Evolutionary conservation across 1,140 invertebrate genomes (phyloP), one percentile per base, ranked within the genome.

Genomic region (Musca vetustissima): DNA sequence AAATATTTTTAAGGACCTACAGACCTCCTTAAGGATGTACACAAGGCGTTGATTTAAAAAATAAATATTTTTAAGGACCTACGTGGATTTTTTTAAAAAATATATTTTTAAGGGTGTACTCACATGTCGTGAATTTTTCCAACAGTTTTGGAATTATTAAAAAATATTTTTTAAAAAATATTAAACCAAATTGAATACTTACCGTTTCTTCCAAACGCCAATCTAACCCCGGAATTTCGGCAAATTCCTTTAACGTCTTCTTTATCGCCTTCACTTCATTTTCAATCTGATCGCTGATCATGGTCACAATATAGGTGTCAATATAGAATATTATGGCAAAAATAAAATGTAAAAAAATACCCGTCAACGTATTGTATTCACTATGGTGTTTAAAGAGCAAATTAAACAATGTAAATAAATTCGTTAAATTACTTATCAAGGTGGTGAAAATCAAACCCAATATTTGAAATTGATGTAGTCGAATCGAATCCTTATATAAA

Each of bases 361-460:
- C 73, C 22, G 61, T 55, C 21, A 70, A 52, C 4, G 72, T 67
- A 50, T n/a, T n/a, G n/a, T n/a, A n/a, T n/a, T n/a, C n/a, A n/a
- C n/a, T 67, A 25, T 28, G 19, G 19, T 77, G 74, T 15, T 74
- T 76, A 32, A 72, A 72, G 32, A 80, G 55, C 69, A 80, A 64
- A 64, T 76, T 79, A 68, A 78, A 80, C 49, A 80, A 70, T 15
- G 76, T 77, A 24, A 75, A 80, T 7, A 72, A 72, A 25, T 80
- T 80, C 50, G 78, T 80, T 32, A 80, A 53, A 48, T 80, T 80
- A 50, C 76, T 80, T 48, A 80, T 80, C 48, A 80, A 49, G 0
- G 78, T 78, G 28, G 72, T 75, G 50, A 80, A 65, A 72, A 78
- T 73, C 15, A 80, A 68, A 0, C 78, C 78, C 13, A 80, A 55